Base-by-base conservation (phyloP, 2,113 vertebrate species). In the Rhinichthys klamathensis region DNA sequence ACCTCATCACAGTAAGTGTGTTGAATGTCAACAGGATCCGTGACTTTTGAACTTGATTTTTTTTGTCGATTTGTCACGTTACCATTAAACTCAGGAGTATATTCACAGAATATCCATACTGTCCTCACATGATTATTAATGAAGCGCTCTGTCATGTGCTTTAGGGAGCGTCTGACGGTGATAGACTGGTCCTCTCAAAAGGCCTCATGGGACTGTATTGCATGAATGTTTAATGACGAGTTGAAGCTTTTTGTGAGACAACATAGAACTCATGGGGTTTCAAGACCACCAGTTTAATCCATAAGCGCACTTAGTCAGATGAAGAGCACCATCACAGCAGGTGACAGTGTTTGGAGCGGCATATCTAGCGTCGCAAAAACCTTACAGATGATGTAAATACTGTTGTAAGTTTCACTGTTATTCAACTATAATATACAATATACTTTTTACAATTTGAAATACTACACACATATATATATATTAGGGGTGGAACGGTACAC, bases 161-260 rank as follows among this genome's bases (percentile, higher is more conserved):
- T 54, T 16, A 77, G 84, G 61, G 58, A 74, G 60, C 30, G 38
- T 78, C 13, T 80, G 44, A 46, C 23, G 18, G 63, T 70, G 61
- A 70, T 49, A 41, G 73, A 70, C 32, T 21, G 27, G 38, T 72
- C 81, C 15, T 35, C 27, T 60, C 61, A 16, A 30, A 61, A 73
- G 67, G 38, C 51, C 86, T 76, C 35, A 23, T 82, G 51, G 79
- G 80, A 83, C 54, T 78, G 35, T 46, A 21, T 54, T 85, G 32
- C 23, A 49, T 85, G 41, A 83, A 72, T 88, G 51, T 85, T 78
- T 73, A 83, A 88, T 63, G 63, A 70, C 56, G 80, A 76, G 5
- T 41, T 54, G 46, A 56, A 18, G 69, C 35, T n/a, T 35, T 85
- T 25, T 44, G 46, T 38, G 12, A 38, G 18, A 32, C 46, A 21